Base-by-base conservation (phyloP, 2,797 vertebrate genomes). In the Apogon talboti region DNA sequence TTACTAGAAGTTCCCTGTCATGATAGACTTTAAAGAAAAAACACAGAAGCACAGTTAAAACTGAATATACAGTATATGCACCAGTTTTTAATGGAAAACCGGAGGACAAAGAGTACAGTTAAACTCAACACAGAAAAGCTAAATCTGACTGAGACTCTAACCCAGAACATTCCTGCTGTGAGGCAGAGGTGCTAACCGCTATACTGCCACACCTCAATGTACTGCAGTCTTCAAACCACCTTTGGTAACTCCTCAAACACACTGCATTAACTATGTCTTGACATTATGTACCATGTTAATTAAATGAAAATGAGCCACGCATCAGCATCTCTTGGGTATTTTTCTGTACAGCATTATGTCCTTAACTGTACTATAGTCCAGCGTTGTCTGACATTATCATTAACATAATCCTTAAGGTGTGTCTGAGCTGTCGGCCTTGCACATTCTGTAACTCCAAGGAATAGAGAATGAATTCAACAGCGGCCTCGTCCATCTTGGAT, bases 401-500 rank as follows among this genome's bases (percentile, higher is more conserved):
- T 52, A 18, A 33, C 43, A 16, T 57, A 40, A 51, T 51, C 46
- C 41, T 64, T 30, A 42, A 35, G 21, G 49, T 41, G 19, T 42
- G 13, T 9, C 12, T 14, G 45, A 18, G 12, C 35, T 15, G 0
- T 42, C 1, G 14, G 18, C 19, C 47, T 1, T 52, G 11, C 30
- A 43, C 21, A 55, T 33, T 15, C 30, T 9, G 33, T 35, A 33
- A 21, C 42, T 62, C 33, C 4, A 24, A 57, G 30, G 14, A 63
- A 49, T 18, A 6, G 19, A 0, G 1, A 44, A 33, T 58, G 70
- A 54, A 57, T 66, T 53, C 40, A 11, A 71, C 56, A 15, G 37
- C 11, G 59, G 43, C 44, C 13, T 18, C 30, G 64, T 66, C 61
- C 37, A 45, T 68, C 52, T 55, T 48, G 16, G 38, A 49, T 49